Base-by-base conservation (phyloP, 2,888 invertebrate genomes). In the Ectemnius cavifrons region DNA sequence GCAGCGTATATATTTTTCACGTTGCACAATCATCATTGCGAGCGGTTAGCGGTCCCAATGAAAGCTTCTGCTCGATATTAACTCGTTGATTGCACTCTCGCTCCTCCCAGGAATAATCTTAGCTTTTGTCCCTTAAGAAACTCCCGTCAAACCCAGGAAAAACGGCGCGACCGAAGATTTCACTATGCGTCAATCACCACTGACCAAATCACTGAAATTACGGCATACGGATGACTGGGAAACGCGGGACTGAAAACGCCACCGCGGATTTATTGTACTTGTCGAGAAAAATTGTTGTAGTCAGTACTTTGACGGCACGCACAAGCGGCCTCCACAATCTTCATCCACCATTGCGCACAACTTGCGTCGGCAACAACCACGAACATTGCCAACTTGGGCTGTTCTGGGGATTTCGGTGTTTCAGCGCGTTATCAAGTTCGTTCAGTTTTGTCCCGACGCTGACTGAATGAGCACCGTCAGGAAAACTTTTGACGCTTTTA, bases 311-410 rank as follows among this genome's bases (percentile, higher is more conserved):
- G 83, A 85, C 84, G 81, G 72, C 71, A 67, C 71, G 83, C 79
- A 81, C 83, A 80, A 85, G 81, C 82, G 81, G 83, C 75, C 83
- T 76, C 73, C 78, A 77, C 81, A 77, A 82, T 75, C 78, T 73
- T 80, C 77, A 70, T 85, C 84, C 82, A 82, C 81, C 85, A 84
- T 87, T 84, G 80, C 84, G 73, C 78, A 81, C 76, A 81, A 83
- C 76, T 83, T 83, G 81, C 80, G 81, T 83, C 83, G 79, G 77
- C 78, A 77, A 82, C 73, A 80, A 82, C 62, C 66, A 67, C 66
- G 67, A 59, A 62, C 52, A 20, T 47, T 80, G 65, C 77, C 83
- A 82, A 80, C 75, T 18, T 37, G 49, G 1, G 45, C 8, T 18
- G 20, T 3, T 59, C 49, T 80, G 20, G 71, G 67, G 46, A 73